A percentile compares a stretch with the other conserved stretches of the same genome.
These are phyloP conservation scores for Eleginops maclovinus DNA, from an alignment of 2,113 vertebrate genomes.

Conservation along the genomic window DNA sequence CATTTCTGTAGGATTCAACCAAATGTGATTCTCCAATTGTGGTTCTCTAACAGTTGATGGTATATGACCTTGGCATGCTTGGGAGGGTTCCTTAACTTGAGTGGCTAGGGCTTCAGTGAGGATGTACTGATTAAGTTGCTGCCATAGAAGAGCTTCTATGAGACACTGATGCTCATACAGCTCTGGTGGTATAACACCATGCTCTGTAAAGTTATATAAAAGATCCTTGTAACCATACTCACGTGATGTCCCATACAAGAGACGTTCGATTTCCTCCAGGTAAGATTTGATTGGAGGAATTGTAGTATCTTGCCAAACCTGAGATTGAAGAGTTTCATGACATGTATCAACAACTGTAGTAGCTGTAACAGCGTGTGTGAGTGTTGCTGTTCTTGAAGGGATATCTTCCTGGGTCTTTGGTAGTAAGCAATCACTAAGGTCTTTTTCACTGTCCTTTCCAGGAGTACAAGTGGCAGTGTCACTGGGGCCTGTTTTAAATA, in stretches of 20 bases:
- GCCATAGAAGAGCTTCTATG: constrained; percentile 84
- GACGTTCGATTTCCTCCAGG: constrained; percentile 80
- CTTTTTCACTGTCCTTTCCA: constrained; percentile 73
- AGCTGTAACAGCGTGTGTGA: constrained; percentile 15
- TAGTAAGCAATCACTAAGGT: constrained; percentile 47
- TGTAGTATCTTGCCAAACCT: constrained; percentile 59
- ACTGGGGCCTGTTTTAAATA: constrained; percentile 82
- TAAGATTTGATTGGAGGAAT: constrained; percentile 73
- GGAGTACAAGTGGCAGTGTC: constrained; percentile 69
- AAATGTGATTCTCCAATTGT: constrained; percentile 48
- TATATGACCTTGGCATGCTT: constrained; percentile 37
- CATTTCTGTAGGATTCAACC: constrained; percentile 74
- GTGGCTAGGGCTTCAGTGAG: constrained; percentile 72
- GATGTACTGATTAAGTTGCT: constrained; percentile 84
- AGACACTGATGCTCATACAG: constrained; percentile 84
- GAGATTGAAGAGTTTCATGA: constrained; percentile 34
- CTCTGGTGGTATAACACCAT: constrained; percentile 81
- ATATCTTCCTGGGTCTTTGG: constrained; percentile 58
- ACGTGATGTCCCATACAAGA: constrained; percentile 79
- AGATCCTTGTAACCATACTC: constrained; percentile 85
- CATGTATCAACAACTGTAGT: constrained; percentile 3
- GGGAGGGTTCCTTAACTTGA: constrained; percentile 59
- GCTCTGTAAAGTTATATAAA: constrained; percentile 80
- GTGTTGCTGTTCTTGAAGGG: constrained; percentile 35
- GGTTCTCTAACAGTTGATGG: constrained; percentile 31